Percentiles rank a stretch among this genome's conserved stretches.
Conservation (phyloP, 2,113 vertebrate genomes). For the Collichthys lucidus region DNA sequence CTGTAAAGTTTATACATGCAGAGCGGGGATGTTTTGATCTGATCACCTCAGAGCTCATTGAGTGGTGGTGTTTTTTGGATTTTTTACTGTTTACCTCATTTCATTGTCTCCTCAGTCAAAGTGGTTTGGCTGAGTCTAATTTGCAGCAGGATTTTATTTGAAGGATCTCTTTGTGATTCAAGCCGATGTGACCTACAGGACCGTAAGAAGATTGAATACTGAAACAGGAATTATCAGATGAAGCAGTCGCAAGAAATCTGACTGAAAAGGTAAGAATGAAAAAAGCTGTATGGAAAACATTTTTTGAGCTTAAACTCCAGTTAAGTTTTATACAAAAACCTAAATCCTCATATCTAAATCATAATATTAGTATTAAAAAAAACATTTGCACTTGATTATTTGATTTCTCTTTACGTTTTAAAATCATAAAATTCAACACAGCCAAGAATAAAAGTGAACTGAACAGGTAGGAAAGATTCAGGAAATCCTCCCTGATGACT, state of each 20-base stretch:
- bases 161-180: constrained; percentile 26
- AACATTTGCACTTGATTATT: not conserved
- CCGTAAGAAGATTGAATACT: constrained; percentile 16
- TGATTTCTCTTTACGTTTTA: not conserved
- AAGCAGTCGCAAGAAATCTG: not conserved
- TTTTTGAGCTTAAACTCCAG: not conserved
- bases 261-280: constrained; percentile 62
- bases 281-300: not conserved
- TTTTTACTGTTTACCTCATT: not conserved
- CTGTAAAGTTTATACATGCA: constrained; percentile 36
- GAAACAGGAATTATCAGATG: constrained; percentile 22
- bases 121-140: not conserved
- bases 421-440: not conserved
- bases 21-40: constrained; percentile 31
- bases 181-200: constrained; percentile 40
- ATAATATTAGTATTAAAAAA: not conserved
- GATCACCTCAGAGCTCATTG: not conserved
- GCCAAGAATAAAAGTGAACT: not conserved
- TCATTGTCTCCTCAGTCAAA: not conserved
- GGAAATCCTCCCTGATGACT: not conserved
- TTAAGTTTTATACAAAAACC: not conserved
- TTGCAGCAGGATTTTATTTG: constrained; percentile 22
- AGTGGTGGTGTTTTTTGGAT: not conserved
- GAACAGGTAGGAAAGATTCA: not conserved
- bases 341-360: not conserved